Evolutionary conservation across 2,113 vertebrate species (phyloP).

Genomic region (Mastomys coucha): DNA sequence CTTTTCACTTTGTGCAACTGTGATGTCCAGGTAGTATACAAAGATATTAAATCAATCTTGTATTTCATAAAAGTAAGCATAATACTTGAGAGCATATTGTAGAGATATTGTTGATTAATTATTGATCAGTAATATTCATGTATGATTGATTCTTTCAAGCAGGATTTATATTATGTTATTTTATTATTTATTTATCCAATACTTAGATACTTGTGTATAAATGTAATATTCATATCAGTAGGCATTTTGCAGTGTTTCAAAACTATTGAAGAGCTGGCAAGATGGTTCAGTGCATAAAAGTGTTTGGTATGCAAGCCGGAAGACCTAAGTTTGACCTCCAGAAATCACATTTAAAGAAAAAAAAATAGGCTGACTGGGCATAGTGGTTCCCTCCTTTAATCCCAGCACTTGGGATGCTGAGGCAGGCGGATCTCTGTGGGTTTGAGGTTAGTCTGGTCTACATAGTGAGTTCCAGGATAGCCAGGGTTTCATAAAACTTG

Average conservation of each 20-base stretch:
- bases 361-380: not conserved
- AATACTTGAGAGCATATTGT: not conserved
- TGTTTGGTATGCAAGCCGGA: not conserved
- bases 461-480: not conserved
- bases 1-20: not conserved
- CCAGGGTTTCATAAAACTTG: no score
- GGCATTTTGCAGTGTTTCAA: not conserved
- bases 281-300: not conserved
- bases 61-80: not conserved
- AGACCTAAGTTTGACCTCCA: not conserved
- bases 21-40: not conserved
- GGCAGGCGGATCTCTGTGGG: not conserved
- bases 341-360: not conserved
- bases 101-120: constrained; percentile 1
- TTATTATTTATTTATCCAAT: not conserved
- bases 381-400: not conserved
- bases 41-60: not conserved
- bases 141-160: not conserved
- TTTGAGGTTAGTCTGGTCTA: not conserved
- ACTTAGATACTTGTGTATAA: not conserved
- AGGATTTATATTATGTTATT: not conserved
- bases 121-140: not conserved
- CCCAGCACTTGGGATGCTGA: not conserved
- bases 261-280: not conserved
- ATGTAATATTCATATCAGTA: not conserved